Evolutionary conservation across 2,113 vertebrate genomes (phyloP).

Genomic region (Sciurus niger): DNA sequence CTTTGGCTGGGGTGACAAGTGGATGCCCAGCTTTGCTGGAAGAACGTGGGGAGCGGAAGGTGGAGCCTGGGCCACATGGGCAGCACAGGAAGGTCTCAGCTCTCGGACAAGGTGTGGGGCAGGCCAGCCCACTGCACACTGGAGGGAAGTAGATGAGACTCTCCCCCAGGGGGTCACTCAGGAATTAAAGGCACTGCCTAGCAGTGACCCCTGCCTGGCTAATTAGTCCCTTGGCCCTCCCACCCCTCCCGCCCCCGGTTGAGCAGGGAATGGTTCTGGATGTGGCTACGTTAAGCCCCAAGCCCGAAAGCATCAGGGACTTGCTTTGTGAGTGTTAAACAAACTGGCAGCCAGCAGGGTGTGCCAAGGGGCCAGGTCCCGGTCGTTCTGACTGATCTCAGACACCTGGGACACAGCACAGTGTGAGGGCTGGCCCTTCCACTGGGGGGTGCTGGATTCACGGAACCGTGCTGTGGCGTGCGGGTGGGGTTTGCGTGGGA

Average conservation of each 20-base stretch:
- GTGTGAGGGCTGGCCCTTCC: no score
- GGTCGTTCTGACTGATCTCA: rapidly evolving
- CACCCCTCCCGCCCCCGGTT: rapidly evolving
- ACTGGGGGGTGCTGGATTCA: no score
- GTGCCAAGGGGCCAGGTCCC: not conserved
- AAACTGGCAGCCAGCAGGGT: rapidly evolving
- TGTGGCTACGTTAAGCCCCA: not conserved
- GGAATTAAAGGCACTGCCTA: not conserved
- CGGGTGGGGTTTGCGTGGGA: no score
- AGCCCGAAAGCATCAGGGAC: no score
- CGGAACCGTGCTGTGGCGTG: no score
- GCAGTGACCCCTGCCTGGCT: not conserved
- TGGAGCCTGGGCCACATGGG: rapidly evolving
- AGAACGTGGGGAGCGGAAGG: not conserved
- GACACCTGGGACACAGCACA: rapidly evolving
- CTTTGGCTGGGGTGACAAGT: not conserved
- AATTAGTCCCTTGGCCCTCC: not conserved
- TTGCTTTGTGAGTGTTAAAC: not conserved
- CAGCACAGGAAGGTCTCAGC: not conserved
- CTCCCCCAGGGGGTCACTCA: not conserved
- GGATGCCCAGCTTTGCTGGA: not conserved
- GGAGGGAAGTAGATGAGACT: rapidly evolving
- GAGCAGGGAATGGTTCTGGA: not conserved
- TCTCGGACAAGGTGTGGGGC: not conserved
- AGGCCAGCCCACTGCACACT: rapidly evolving